Conservation (phyloP, 2,113 vertebrate species). For the Prionailurus bengalensis region DNA sequence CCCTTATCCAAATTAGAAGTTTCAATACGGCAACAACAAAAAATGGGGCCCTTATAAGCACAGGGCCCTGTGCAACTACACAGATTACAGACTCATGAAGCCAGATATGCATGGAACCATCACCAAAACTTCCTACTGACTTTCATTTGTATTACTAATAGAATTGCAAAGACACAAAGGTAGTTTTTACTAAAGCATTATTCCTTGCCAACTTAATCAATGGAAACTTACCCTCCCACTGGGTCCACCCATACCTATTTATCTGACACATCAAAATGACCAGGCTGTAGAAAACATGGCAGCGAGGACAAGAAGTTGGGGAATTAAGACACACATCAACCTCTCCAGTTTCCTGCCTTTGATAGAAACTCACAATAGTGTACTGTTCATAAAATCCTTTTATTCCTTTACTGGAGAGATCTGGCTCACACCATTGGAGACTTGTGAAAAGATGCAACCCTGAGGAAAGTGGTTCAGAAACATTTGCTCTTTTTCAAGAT, state of each 20-base stretch:
- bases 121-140: background rate
- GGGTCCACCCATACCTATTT: constrained; percentile 70
- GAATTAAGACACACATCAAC: constrained; percentile 66
- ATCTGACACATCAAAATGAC: constrained; percentile 76
- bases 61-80: background rate
- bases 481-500: background rate
- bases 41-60: background rate
- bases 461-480: background rate
- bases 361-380: constrained; percentile 50
- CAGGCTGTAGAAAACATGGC: constrained; percentile 64
- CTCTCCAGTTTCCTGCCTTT: constrained; percentile 71
- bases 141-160: constrained; percentile 53
- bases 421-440: constrained; percentile 29
- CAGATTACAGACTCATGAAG: background rate
- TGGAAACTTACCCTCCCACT: background rate
- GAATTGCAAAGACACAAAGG: constrained; percentile 32
- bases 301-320: constrained; percentile 36
- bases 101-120: background rate
- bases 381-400: constrained; percentile 62
- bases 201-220: constrained; percentile 59
- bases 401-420: constrained; percentile 49
- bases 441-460: constrained; percentile 49
- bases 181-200: constrained; percentile 24
- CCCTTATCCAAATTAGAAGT: background rate
- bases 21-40: background rate